Base-by-base conservation (phyloP, 2,797 vertebrate species). In the Meda fulgida region DNA sequence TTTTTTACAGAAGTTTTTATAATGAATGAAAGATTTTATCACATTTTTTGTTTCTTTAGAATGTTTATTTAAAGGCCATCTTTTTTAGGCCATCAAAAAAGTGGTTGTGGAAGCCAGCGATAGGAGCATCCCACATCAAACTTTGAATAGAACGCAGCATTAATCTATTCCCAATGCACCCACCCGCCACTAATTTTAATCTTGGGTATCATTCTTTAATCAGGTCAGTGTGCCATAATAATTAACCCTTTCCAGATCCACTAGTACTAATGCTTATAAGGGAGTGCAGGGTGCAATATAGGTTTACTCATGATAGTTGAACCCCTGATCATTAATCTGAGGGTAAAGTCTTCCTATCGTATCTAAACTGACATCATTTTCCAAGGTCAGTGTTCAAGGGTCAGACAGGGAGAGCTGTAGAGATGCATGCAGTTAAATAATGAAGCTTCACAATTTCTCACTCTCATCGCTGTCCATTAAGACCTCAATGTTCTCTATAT, bases 391-490 rank as follows among this genome's bases (percentile, higher is more conserved):
- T 55, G 78, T 43, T 77, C 29, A 67, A 78, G 53, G 78, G 80
- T 85, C 76, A 85, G 36, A 53, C 38, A 55, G 40, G 79, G 51
- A 71, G 80, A 73, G 60, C 69, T 80, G 75, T 76, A 84, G 51
- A 71, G 85, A 87, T 88, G 91, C 89, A 91, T 91, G 89, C 73
- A 87, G 58, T 76, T 34, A 78, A 60, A 84, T 91, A 85, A 80
- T 75, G 80, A 87, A 31, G 89, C 90, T 90, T 90, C 88, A 89
- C 83, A 63, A 88, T 85, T 78, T 88, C 72, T 93, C 85, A 89
- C 86, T 84, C 29, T 76, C 89, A 89, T 86, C 84, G 46, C 82
- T 77, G 31, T 89, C 73, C 48, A 86, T 88, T 84, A 78, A 82
- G 31, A 80, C 86, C 38, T 66, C 82, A 85, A 87, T 51, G 51